Base-by-base conservation (phyloP, 2,888 invertebrate species). In the Drosophila mulleri region DNA sequence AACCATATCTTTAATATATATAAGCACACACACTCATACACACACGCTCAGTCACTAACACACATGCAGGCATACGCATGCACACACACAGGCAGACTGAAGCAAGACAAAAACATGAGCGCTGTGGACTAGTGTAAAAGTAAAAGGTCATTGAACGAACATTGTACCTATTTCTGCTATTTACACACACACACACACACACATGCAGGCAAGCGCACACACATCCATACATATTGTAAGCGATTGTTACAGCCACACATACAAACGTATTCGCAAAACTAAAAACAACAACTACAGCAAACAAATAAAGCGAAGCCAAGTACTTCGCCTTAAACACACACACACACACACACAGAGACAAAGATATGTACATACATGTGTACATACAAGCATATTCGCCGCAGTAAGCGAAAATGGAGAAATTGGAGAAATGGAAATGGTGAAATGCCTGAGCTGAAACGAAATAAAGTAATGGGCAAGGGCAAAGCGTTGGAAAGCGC, bases 111-210 rank as follows among this genome's bases (percentile, higher is more conserved):
- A 78, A 67, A 58, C 76, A 72, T 66, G 52, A 52, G 54, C 61
- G 62, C 32, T 54, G 66, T 60, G 64, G 71, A 71, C 73, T 75
- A 82, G 77, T 84, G 83, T 86, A 83, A 86, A 88, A 83, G 81
- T 84, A 86, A 86, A 85, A 88, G 86, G 88, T 84, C 84, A 88
- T 83, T 84, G 84, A 82, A 88, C 84, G 88, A 75, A 88, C 85
- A 88, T 85, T 85, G 88, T 88, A 86, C 88, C 81, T 88, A 88
- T 88, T 88, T 83, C 78, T 80, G 79, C 70, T 77, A 77, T 77
- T 77, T 68, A 61, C 78, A 77, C 57, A 66, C 67, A 69, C 41
- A 64, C 59, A 68, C 58, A 59, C 61, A 59, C 29, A 71, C 14
- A 45, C 23, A 8, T 26, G 1, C 29, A 29, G 8, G 29, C 29